Conservation (phyloP, 1,140 invertebrate species). For the Psix sp. region DNA sequence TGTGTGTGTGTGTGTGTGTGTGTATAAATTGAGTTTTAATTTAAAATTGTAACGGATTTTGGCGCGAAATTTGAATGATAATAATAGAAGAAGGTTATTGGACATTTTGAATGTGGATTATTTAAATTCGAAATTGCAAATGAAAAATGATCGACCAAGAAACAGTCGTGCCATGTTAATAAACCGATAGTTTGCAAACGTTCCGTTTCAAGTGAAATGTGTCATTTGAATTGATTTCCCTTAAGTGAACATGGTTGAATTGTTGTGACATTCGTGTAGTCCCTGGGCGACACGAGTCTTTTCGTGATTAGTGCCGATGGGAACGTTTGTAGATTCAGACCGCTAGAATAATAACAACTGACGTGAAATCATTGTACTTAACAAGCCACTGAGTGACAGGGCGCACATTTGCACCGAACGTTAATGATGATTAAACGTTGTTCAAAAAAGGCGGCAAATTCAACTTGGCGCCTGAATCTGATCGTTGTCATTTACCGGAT, state of each 20-base stretch:
- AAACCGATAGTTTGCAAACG: slow-evolving; percentile 1
- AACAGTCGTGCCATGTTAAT: too few species aligned
- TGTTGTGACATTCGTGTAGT: slow-evolving; percentile 15
- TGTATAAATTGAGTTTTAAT: too few species aligned
- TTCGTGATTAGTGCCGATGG: slow-evolving; percentile 30
- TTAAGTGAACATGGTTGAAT: slow-evolving; percentile 17
- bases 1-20: too few species aligned
- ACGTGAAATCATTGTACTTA: slow-evolving; percentile 34
- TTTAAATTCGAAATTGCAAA: too few species aligned
- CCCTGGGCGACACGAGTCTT: slow-evolving; percentile 26
- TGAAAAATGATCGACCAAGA: too few species aligned
- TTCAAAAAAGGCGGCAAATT: slow-evolving; percentile 29
- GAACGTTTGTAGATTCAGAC: slow-evolving; percentile 22
- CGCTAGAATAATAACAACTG: slow-evolving; percentile 33
- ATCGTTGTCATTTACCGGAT: neutral
- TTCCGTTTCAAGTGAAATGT: neutral
- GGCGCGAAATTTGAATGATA: neutral
- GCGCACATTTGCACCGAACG: slow-evolving; percentile 21
- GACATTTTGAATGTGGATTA: too few species aligned
- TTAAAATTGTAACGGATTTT: neutral
- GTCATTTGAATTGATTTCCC: slow-evolving; percentile 48
- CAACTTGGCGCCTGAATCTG: neutral
- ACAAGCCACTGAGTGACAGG: slow-evolving; percentile 38
- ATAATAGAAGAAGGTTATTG: too few species aligned
- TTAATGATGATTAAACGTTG: slow-evolving; percentile 30